Evolutionary conservation across 2,113 vertebrate species (phyloP), one percentile per base, ranked within the genome.

Genomic region (Papio anubis): DNA sequence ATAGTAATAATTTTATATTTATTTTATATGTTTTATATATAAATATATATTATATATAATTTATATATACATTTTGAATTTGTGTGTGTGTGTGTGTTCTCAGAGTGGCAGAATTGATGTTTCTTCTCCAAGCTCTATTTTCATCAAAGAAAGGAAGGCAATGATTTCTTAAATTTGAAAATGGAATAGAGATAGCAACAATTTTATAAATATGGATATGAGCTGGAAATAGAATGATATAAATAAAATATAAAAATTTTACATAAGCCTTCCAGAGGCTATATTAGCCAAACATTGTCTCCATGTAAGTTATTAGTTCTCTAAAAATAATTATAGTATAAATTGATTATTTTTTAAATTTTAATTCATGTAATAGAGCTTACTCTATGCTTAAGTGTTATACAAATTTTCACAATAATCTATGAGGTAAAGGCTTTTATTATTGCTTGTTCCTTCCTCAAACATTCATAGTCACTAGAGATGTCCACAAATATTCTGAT

Each of bases 41-140:
- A 70, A n/a, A 17, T 70, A 9, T n/a, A 72, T 72, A 72, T 72
- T 30, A 30, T 30, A 72, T 73, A 43, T 25, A 43, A 25, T 25
- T 73, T 23, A 32, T 72, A 97, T 66, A 90, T 80, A 89, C 83
- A 10, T 20, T 76, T 95, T 90, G 40, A 88, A 87, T 90, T 48
- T 66, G 21, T 64, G 4, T 5, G 8, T 73, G 2, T 43, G 2
- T 43, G 43, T 97, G 52, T 80, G 72, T 96, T 92, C 79, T 94
- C 4, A 50, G 32, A 89, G 68, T 52, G 80, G 48, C 45, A 97
- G 95, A 59, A 88, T 25, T 95, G 84, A 90, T 17, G 12, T 88
- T 97, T 98, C 89, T 97, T 88, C 81, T 94, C 84, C 82, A 92
- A 97, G 94, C 61, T 97, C 55, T 92, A 25, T 96, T 84, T 93